These are phyloP conservation scores for Papilio polyxenes DNA, from an alignment of 1,140 invertebrate genomes.

Conservation along the genomic window DNA sequence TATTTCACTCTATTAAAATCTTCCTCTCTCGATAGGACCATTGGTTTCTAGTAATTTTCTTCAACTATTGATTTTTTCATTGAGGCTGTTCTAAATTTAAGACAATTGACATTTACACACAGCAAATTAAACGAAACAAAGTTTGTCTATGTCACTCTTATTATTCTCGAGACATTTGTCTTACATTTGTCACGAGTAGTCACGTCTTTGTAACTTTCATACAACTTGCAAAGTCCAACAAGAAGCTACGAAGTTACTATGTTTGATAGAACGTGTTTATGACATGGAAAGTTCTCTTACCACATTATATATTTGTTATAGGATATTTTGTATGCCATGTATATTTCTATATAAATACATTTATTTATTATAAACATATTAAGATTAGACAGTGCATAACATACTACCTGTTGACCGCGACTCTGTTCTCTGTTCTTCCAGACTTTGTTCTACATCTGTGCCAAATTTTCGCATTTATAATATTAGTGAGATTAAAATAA, in stretches of 20 bases:
- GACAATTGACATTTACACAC: neutral
- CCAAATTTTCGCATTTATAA: too few relatives aligned
- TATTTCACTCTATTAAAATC: too few relatives aligned
- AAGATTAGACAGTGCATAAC: too few relatives aligned
- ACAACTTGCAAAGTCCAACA: constrained; percentile 2
- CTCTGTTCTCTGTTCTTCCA: too few relatives aligned
- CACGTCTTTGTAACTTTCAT: neutral
- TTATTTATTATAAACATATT: too few relatives aligned
- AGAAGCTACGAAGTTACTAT: neutral
- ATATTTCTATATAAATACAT: too few relatives aligned
- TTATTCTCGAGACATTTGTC: neutral
- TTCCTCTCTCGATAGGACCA: too few relatives aligned
- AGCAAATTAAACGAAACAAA: neutral
- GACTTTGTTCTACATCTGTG: too few relatives aligned
- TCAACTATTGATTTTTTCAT: too few relatives aligned
- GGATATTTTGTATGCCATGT: neutral
- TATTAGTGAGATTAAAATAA: too few relatives aligned
- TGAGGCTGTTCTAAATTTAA: neutral
- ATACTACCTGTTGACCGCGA: too few relatives aligned
- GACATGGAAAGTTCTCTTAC: neutral
- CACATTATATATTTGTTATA: neutral
- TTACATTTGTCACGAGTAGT: neutral
- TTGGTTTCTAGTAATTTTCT: too few relatives aligned
- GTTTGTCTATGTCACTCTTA: neutral
- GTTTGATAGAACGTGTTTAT: constrained; percentile 5